These are phyloP conservation scores for Umimayanthus kanabou DNA, from an alignment of 92 coral and sea anemone genomes.

Conservation along the genomic window DNA sequence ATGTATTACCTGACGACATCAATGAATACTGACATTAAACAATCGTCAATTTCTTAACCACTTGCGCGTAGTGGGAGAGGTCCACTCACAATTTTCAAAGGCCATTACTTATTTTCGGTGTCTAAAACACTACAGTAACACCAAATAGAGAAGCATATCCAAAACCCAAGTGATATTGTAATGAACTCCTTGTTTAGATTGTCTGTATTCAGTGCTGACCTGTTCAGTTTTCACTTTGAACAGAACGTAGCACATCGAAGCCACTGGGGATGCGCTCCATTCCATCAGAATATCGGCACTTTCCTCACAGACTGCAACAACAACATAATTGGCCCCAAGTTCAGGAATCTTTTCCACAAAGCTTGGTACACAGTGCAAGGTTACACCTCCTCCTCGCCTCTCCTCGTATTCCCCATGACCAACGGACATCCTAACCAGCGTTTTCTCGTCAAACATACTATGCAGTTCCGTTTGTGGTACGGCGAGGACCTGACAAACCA, in stretches of 20 bases:
- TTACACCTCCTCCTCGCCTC: background rate
- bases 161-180: too few species aligned
- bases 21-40: too few species aligned
- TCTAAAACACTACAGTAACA: too few species aligned
- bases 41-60: too few species aligned
- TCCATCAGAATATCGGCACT: background rate
- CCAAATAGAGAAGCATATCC: too few species aligned
- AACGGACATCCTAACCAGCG: background rate
- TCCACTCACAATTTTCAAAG: too few species aligned
- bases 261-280: background rate
- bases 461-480: background rate
- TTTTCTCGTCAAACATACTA: background rate
- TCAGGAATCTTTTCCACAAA: background rate
- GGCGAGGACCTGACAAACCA: background rate
- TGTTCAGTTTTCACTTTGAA: too few species aligned
- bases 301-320: background rate
- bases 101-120: too few species aligned
- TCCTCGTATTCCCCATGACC: background rate
- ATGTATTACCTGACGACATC: too few species aligned
- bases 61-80: too few species aligned
- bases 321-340: slow-evolving; percentile 1
- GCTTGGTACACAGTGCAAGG: background rate
- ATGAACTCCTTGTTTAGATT: too few species aligned
- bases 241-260: background rate
- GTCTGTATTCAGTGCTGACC: too few species aligned